Conservation (phyloP, 1,140 invertebrate species). For the Cotesia typhae region DNA sequence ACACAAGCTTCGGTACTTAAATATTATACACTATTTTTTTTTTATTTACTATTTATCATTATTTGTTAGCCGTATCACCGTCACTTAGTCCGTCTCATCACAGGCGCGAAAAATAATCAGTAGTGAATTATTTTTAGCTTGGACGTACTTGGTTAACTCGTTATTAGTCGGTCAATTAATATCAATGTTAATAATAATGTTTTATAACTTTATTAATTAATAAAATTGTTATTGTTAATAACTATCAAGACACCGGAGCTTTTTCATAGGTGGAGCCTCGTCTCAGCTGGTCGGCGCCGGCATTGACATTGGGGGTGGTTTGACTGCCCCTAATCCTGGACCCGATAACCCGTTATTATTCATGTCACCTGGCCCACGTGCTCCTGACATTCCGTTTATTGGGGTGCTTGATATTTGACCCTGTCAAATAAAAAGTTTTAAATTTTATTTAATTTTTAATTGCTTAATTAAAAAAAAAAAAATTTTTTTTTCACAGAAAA, state of each 20-base stretch:
- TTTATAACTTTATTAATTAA: background rate
- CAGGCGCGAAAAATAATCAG: background rate
- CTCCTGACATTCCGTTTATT: constrained; percentile 59
- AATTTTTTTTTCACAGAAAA: too few relatives aligned
- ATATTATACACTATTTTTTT: constrained; percentile 29
- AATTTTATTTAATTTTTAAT: background rate
- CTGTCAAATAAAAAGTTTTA: constrained; percentile 47
- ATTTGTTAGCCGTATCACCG: constrained; percentile 25
- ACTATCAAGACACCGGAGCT: constrained; percentile 63
- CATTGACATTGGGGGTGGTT: constrained; percentile 63
- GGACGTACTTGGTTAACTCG: background rate
- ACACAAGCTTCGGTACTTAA: constrained; percentile 39
- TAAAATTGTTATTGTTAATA: constrained; percentile 48
- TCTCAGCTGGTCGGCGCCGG: constrained; percentile 65
- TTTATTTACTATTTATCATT: constrained; percentile 15
- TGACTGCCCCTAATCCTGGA: constrained; percentile 60
- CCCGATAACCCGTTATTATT: constrained; percentile 64
- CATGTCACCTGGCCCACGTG: constrained; percentile 62
- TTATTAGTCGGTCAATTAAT: too few relatives aligned
- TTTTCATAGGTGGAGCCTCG: constrained; percentile 60
- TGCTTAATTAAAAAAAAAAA: too few relatives aligned
- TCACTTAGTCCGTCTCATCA: constrained; percentile 42
- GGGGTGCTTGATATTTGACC: constrained; percentile 61
- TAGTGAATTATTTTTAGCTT: background rate
- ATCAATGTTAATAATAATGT: too few relatives aligned